phyloP scores from a whole-genome alignment of 1,140 invertebrate species.

The Adoxophyes honmai region DNA sequence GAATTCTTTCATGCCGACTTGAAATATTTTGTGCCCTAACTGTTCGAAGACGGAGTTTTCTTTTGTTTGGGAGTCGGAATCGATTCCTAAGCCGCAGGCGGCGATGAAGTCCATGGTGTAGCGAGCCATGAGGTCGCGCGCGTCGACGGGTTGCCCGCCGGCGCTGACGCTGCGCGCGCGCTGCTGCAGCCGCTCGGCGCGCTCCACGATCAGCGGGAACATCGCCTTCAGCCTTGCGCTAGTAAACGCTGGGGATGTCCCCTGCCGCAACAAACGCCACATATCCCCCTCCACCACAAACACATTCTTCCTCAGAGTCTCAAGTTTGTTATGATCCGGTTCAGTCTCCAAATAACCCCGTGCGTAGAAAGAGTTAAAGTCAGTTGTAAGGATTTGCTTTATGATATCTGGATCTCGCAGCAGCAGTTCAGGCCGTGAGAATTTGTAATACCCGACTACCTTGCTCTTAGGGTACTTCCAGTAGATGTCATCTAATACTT shows the following conservation, averaged over 20 bases:
- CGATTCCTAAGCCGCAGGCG: slow-evolving; percentile 76
- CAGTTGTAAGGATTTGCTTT: slow-evolving; percentile 71
- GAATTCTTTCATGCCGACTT: slow-evolving; percentile 19
- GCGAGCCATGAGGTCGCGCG: slow-evolving; percentile 30
- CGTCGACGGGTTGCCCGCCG: slow-evolving; percentile 18
- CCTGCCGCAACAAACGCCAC: slow-evolving; percentile 74
- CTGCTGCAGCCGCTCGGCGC: slow-evolving; percentile 47
- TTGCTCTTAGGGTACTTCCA: slow-evolving; percentile 4
- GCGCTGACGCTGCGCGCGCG: slow-evolving; percentile 21
- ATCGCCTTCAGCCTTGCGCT: slow-evolving; percentile 77
- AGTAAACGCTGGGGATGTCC: slow-evolving; percentile 78
- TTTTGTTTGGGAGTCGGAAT: slow-evolving; percentile 69
- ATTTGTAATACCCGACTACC: not conserved
- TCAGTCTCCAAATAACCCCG: not conserved
- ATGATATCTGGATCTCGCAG: slow-evolving; percentile 76
- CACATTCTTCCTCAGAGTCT: slow-evolving; percentile 29
- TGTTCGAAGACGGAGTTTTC: slow-evolving; percentile 65
- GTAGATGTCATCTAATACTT: not conserved
- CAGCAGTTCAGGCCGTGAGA: slow-evolving; percentile 36
- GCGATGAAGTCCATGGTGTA: slow-evolving; percentile 59
- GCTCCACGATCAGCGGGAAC: slow-evolving; percentile 65
- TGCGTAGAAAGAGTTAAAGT: slow-evolving; percentile 70
- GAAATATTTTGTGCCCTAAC: slow-evolving; percentile 37
- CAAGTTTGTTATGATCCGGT: slow-evolving; percentile 1
- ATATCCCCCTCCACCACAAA: slow-evolving; percentile 39